Conservation (phyloP, 2,113 vertebrate genomes). For the Vulpes ferrilata region DNA sequence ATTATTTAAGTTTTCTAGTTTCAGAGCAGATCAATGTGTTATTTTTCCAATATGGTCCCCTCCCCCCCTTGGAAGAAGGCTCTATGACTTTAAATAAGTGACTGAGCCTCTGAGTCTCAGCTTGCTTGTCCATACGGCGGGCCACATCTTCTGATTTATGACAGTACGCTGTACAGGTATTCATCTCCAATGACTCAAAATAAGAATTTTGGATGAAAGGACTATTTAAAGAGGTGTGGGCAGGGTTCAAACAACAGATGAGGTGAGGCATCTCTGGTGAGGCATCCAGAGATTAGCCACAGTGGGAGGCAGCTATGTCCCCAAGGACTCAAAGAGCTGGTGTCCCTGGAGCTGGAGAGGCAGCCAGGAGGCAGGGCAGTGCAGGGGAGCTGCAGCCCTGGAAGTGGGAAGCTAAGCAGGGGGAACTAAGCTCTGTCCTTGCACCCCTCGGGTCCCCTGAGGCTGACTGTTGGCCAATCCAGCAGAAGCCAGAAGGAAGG, state of each 20-base stretch:
- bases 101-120: neutral
- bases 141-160: neutral
- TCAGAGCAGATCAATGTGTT: neutral
- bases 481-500: neutral
- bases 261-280: neutral
- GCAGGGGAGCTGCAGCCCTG: accelerated
- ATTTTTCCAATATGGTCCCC: neutral
- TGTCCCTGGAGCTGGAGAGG: neutral
- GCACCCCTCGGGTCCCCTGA: neutral
- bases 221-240: neutral
- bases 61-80: neutral
- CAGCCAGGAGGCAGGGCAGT: too few species aligned
- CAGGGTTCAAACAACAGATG: neutral
- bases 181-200: neutral
- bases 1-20: neutral
- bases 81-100: neutral
- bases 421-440: neutral
- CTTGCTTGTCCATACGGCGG: neutral
- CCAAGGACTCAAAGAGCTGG: neutral
- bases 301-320: neutral
- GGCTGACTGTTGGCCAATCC: neutral
- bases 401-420: neutral
- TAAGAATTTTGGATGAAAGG: neutral
- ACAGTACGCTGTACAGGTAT: neutral
- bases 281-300: neutral